Conservation (phyloP, 2,113 vertebrate species). For the Beaufortia kweichowensis region DNA sequence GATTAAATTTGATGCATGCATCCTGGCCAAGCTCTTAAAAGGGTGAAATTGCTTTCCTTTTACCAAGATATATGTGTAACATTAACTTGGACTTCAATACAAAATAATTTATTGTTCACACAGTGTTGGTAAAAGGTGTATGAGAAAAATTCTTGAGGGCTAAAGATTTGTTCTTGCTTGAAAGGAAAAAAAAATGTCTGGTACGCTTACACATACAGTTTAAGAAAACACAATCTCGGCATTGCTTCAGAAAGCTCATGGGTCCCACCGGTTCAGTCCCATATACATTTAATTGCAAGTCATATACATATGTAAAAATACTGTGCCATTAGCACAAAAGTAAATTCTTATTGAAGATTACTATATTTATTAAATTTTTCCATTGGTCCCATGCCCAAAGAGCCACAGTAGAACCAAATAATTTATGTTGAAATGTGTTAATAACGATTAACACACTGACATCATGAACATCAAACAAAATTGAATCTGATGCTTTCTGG, state of each 20-base stretch:
- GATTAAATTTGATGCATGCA: conserved; percentile 2
- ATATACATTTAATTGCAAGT: not conserved
- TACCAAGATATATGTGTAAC: not conserved
- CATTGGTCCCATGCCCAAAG: too few relatives aligned
- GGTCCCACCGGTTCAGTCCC: not conserved
- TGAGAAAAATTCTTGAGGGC: not conserved
- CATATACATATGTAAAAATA: too few relatives aligned
- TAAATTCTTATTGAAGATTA: too few relatives aligned
- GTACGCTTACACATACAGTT: not conserved
- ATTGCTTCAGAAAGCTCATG: not conserved
- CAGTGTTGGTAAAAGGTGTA: not conserved
- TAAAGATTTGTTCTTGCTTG: not conserved
- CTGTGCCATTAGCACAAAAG: too few relatives aligned
- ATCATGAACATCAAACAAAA: not conserved
- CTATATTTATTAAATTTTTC: too few relatives aligned
- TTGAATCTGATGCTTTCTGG: not conserved
- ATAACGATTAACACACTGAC: too few relatives aligned
- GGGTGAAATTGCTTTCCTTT: conserved; percentile 1
- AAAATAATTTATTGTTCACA: not conserved
- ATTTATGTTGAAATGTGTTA: too few relatives aligned
- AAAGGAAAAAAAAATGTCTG: not conserved
- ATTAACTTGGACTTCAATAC: not conserved
- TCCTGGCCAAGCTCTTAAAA: not conserved
- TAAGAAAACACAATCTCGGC: not conserved
- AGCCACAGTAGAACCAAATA: too few relatives aligned